Percentiles rank a stretch among this genome's conserved stretches.
Conservation (phyloP, 1,140 invertebrate genomes). For the Acromyrmex heyeri region DNA sequence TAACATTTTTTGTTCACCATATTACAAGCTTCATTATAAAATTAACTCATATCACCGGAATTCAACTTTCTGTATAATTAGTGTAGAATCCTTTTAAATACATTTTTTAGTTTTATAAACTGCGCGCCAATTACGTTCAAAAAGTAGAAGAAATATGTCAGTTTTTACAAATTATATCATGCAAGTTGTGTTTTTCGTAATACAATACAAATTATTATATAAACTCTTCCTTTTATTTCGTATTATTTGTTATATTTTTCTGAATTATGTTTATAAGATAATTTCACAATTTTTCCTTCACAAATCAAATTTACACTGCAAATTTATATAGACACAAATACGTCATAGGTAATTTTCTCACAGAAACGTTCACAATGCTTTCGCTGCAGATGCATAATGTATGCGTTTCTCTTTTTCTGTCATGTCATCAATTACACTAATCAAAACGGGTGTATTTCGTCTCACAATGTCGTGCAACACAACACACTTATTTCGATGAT, state of each 20-base stretch:
- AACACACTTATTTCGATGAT: conserved; percentile 20
- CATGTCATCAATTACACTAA: neutral
- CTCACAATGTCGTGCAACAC: neutral
- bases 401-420: neutral
- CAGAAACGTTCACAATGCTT: neutral
- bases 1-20: too few relatives aligned
- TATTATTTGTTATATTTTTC: neutral
- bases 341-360: neutral
- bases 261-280: neutral
- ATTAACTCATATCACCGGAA: too few relatives aligned
- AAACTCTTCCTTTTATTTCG: neutral
- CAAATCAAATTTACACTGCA: neutral
- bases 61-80: too few relatives aligned
- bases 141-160: neutral
- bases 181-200: neutral
- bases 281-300: neutral
- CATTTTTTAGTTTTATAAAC: too few relatives aligned
- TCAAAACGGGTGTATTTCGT: neutral
- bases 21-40: too few relatives aligned
- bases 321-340: neutral
- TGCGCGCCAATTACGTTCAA: neutral
- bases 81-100: too few relatives aligned
- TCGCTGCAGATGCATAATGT: neutral
- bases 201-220: neutral
- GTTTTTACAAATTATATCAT: neutral